Evolutionary conservation across 2,113 vertebrate genomes (phyloP), one percentile per base, ranked within the genome.

Genomic region (Sprattus sprattus): DNA sequence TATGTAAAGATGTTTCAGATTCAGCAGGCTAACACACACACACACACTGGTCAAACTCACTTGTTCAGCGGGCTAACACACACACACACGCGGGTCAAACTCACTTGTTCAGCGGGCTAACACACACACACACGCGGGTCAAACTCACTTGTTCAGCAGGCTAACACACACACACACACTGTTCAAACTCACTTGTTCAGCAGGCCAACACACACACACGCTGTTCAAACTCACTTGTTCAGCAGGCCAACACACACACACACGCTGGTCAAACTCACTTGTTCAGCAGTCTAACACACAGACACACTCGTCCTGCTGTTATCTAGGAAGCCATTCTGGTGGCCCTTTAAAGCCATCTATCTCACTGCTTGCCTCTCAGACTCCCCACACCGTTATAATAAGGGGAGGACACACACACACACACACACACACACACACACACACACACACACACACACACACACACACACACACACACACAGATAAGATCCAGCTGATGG

Each of bases 401-500:
- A 52, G 9, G 50, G 50, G 50, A 11, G 13, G 50, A 39, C 2
- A 39, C 39, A 2, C 39, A 39, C 39, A 39, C 39, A 39, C 39
- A 39, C 39, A 39, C 39, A 39, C 39, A 39, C 39, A 39, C 39
- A 39, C 39, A 39, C 39, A 39, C 86, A 87, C 84, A 2, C 78
- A 87, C 10, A 1, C 39, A 39, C 2, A 39, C 39, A 2, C 39
- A 39, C 39, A 39, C 39, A 39, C 39, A 39, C 39, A 39, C 39
- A 39, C 39, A 39, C 39, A 39, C 39, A 39, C 39, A 39, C 39
- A 39, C 86, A 87, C 84, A 2, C 78, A 87, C 10, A 1, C 82
- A 89, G 90, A 93, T 92, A 93, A 92, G 89, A 89, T 85, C 86
- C 93, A 90, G 92, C 91, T 92, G 90, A 93, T 91, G 88, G 93